Conservation (phyloP, 2,888 invertebrate genomes). For the Ophion obscuratus region DNA sequence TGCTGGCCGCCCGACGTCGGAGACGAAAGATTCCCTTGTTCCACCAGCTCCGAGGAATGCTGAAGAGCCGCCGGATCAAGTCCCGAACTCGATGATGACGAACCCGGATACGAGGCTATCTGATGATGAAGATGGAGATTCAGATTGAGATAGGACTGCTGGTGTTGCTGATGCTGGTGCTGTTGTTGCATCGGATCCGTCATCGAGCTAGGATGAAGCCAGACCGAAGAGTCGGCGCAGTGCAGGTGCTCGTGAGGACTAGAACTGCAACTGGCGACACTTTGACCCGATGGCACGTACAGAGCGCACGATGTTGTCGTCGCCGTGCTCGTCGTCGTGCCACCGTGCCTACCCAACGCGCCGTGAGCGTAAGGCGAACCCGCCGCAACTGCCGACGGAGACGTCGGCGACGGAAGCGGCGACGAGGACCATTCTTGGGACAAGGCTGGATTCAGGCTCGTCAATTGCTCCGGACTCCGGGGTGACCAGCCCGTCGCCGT, state of each 20-base stretch:
- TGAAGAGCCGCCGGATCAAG: conserved; percentile 86
- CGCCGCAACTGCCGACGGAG: conserved; percentile 72
- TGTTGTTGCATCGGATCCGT: conserved; percentile 84
- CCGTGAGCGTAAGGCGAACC: conserved; percentile 72
- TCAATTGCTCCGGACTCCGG: conserved; percentile 79
- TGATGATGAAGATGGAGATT: conserved; percentile 83
- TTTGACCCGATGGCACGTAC: conserved; percentile 78
- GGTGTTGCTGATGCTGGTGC: conserved; percentile 69
- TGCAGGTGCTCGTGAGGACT: conserved; percentile 76
- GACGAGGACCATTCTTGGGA: conserved; percentile 82
- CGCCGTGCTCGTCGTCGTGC: conserved; percentile 71
- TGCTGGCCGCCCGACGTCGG: conserved; percentile 63
- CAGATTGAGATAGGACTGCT: conserved; percentile 84
- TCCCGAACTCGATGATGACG: conserved; percentile 84
- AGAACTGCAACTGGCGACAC: conserved; percentile 66
- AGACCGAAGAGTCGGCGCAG: conserved; percentile 73
- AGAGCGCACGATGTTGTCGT: conserved; percentile 78
- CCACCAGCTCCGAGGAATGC: conserved; percentile 85
- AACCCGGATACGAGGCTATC: conserved; percentile 75
- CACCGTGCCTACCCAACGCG: conserved; percentile 67
- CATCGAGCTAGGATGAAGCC: conserved; percentile 80
- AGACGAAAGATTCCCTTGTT: conserved; percentile 86
- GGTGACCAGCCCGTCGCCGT: conserved; percentile 80
- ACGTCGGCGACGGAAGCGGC: conserved; percentile 80
- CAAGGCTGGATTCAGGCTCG: conserved; percentile 68